phyloP scores from a whole-genome alignment of 2,888 invertebrate genomes.

The Epinotia brunnichana region DNA sequence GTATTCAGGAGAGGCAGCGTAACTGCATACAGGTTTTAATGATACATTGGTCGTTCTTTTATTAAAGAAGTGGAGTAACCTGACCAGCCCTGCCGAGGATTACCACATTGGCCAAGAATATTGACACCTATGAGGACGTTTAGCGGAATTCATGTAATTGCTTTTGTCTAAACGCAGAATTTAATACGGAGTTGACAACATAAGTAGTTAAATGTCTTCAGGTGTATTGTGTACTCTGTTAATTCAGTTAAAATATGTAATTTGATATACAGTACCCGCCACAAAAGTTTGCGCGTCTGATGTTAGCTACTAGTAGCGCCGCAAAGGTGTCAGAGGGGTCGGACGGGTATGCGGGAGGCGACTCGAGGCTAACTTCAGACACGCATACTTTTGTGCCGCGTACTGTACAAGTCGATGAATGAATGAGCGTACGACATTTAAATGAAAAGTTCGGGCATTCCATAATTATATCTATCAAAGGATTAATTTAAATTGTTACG shows the following conservation, averaged over 20 bases:
- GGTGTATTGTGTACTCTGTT: not conserved
- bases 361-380: too few species aligned
- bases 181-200: not conserved
- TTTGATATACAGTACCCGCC: too few species aligned
- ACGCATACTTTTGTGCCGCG: too few species aligned
- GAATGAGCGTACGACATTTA: too few species aligned
- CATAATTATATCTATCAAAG: not conserved
- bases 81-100: constrained; percentile 11
- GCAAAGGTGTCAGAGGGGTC: too few species aligned
- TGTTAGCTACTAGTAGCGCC: too few species aligned
- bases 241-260: too few species aligned
- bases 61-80: not conserved
- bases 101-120: constrained; percentile 25
- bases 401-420: too few species aligned
- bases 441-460: too few species aligned
- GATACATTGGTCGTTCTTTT: not conserved
- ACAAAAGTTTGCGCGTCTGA: too few species aligned
- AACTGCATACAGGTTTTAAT: not conserved
- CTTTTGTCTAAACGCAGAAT: constrained; percentile 10
- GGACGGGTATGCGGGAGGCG: too few species aligned
- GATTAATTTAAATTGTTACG: not conserved
- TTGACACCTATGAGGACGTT: constrained; percentile 29
- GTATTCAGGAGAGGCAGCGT: not conserved
- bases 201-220: not conserved
- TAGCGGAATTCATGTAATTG: constrained; percentile 11